Evolutionary conservation across 1,140 invertebrate species (phyloP), one percentile per base, ranked within the genome.

Genomic region (Penaeus chinensis): DNA sequence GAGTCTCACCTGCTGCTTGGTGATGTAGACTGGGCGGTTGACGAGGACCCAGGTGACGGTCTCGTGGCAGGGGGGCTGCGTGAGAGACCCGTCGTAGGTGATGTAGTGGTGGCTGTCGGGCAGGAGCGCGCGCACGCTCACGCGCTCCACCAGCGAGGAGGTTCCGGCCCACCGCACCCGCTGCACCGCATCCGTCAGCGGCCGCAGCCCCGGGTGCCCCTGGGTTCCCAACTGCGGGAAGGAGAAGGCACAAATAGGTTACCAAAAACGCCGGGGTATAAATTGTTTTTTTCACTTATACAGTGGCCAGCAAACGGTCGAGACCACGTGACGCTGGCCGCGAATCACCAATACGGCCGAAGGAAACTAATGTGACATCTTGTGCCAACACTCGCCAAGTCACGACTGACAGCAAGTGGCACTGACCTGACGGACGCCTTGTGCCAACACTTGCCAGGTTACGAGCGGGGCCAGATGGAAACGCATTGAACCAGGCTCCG

Each of bases 11-110:
- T 90, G 89, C 93, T 97, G 96, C 91, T 96, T 96, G 86, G 96
- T 97, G 91, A 97, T 97, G 93, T 99, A 99, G 92, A 99, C 97
- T 76, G 98, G 98, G 93, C 98, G 98, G 93, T 99, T 99, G 92
- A 98, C 94, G 89, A 99, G 96, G 90, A 99, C 95, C 98, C 98
- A 99, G 63, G 98, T 97, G 18, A 96, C 96, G 24, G 96, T 97
- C 92, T 98, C 96, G 95, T 96, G 97, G 92, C 96, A 97, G 37
- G 96, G 96, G 7, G 98, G 98, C 93, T 97, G 97, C 82, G 98
- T 99, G 60, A 97, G 97, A 77, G 97, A 98, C n/a, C 98, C 98
- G 92, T 99, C 98, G 93, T 99, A 99, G 47, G 98, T 99, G 95
- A 99, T 98, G 93, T 98, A 99, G 92, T 97, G 96, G 91, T 97